Evolutionary conservation across 2,113 vertebrate genomes (phyloP), one percentile per base, ranked within the genome.

Genomic region (Sinocyclocheilus maitianheensis): DNA sequence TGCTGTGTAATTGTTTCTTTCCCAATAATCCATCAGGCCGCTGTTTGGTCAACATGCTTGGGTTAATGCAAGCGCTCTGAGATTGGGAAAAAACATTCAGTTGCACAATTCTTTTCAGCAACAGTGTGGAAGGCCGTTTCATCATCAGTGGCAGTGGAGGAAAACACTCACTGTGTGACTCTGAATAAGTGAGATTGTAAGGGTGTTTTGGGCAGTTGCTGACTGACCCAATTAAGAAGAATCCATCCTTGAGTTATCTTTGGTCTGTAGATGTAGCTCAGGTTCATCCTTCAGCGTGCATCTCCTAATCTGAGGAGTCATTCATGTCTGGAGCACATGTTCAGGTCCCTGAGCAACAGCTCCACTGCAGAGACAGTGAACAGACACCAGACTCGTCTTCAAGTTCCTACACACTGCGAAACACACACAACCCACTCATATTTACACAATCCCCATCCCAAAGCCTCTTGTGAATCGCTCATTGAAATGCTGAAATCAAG

Each of bases 1-100:
- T 26, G 8, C 40, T 83, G n/a, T 83, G 20, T 88, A 53, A 84
- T 88, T 78, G 71, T 11, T 78, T 37, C 30, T 65, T 77, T 74
- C n/a, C 67, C 37, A 77, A 67, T 83, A 75, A 60, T 62, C 67
- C 67, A 37, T 71, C 34, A 48, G 24, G 7, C 20, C 2, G 1
- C 16, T 88, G 85, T 13, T 87, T 65, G 37, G 82, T 88, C 85
- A 90, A 26, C 26, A 26, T 26, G 26, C 26, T 67, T 2, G 0
- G 63, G 63, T 14, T 67, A 67, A 30, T 67, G 63, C 13, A 30
- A 30, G 63, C 0, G 63, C 14, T 65, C 10, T 62, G 22, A 24
- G 3, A 48, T 12, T 48, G 51, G 51, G 12, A 14, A 14, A 51
- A 53, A 14, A 34, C 51, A 13, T 53, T 13, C 12, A 53, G 11